Conservation (phyloP, 2,113 vertebrate species). For the Cyprinodon brontotheroides region DNA sequence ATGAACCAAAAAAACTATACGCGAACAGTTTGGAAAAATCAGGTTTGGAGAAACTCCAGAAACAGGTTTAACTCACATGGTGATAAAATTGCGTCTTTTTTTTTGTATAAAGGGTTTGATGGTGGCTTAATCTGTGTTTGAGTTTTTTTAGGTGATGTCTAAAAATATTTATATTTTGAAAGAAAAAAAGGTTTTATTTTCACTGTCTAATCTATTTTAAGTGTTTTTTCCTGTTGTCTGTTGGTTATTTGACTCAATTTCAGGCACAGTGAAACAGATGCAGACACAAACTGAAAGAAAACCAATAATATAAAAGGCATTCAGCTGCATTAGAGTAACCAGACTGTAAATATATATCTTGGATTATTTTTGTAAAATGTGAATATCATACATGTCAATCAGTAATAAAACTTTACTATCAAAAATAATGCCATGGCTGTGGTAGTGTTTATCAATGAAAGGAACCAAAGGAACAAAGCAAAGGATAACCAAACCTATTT, state of each 20-base stretch:
- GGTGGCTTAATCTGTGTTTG: background rate
- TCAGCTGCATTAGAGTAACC: constrained; percentile 52
- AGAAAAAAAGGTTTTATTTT: background rate
- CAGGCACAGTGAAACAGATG: constrained; percentile 6
- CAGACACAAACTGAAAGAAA: constrained; percentile 12
- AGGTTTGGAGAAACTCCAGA: background rate
- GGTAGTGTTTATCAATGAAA: constrained; percentile 8
- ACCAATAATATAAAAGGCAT: constrained; percentile 36
- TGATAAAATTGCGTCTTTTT: too few species aligned
- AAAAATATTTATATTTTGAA: background rate
- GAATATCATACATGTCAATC: constrained; percentile 53
- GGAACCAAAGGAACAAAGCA: background rate
- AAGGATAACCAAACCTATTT: constrained; percentile 13
- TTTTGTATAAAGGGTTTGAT: background rate
- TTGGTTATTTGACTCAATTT: constrained; percentile 25
- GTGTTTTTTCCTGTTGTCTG: constrained; percentile 10
- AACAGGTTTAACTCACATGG: background rate
- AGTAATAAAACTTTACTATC: constrained; percentile 62
- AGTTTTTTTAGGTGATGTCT: background rate
- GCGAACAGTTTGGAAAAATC: background rate
- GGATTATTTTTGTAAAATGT: constrained; percentile 68
- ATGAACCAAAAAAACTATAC: background rate
- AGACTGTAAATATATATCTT: constrained; percentile 59
- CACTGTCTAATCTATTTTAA: background rate
- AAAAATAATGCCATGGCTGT: constrained; percentile 24